Percentiles rank a stretch among this genome's conserved stretches.
Conservation (phyloP, 1,140 invertebrate genomes). For the Caenorhabditis latens region DNA sequence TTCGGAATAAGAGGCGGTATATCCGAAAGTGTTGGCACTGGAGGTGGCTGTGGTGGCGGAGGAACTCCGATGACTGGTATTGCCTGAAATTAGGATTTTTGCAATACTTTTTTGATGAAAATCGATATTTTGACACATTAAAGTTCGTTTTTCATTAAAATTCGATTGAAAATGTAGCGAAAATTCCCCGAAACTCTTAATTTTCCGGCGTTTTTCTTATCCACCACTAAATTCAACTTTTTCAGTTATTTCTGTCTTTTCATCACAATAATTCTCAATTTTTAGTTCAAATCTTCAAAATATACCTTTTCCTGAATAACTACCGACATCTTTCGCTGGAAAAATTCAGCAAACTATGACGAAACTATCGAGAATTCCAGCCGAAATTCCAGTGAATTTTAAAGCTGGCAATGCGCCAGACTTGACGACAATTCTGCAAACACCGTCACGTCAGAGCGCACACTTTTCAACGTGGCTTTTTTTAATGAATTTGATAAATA, state of each 20-base stretch:
- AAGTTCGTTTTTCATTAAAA: neutral
- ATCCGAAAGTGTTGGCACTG: neutral
- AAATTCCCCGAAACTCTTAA: no score
- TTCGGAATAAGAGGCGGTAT: neutral
- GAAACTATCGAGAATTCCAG: neutral
- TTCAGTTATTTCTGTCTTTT: no score
- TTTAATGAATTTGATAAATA: no score
- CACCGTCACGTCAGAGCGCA: slow-evolving; percentile 1
- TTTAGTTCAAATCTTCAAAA: no score
- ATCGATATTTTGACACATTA: neutral
- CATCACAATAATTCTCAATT: no score
- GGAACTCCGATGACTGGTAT: neutral
- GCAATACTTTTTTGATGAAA: neutral
- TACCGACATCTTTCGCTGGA: neutral
- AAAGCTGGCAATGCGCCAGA: neutral
- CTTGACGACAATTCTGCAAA: slow-evolving; percentile 10
- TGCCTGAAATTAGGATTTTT: neutral
- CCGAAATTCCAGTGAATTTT: neutral
- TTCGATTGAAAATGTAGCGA: no score
- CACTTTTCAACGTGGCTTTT: slow-evolving; percentile 18
- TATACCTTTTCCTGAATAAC: neutral
- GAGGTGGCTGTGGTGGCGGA: neutral
- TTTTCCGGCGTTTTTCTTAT: no score
- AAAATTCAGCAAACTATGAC: neutral
- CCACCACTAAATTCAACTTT: no score